Conservation (phyloP, 2,888 invertebrate genomes). For the Catocala fraxini region DNA sequence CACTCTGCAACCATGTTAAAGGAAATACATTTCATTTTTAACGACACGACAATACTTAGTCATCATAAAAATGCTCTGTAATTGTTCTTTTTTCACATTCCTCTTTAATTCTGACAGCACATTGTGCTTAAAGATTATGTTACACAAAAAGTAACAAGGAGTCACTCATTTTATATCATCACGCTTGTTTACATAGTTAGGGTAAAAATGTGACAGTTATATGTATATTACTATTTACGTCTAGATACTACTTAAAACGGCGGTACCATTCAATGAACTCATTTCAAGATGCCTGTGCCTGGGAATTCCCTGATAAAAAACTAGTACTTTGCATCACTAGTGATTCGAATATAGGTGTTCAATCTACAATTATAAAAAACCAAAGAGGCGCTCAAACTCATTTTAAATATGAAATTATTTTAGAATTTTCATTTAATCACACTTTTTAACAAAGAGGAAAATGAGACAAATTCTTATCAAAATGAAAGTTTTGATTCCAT, state of each 20-base stretch:
- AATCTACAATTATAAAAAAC: no score
- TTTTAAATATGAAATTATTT: not conserved
- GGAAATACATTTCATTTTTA: slow-evolving; percentile 77
- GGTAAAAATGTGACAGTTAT: no score
- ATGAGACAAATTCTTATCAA: slow-evolving; percentile 20
- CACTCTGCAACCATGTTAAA: slow-evolving; percentile 67
- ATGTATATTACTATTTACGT: no score
- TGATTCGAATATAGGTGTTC: no score
- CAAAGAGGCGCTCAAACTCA: not conserved
- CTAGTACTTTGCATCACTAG: no score
- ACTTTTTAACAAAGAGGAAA: slow-evolving; percentile 15
- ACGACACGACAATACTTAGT: slow-evolving; percentile 65
- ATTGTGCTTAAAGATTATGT: not conserved
- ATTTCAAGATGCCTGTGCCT: no score
- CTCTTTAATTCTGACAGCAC: not conserved
- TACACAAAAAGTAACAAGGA: no score
- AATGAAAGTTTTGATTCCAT: slow-evolving; percentile 22
- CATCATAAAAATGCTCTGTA: slow-evolving; percentile 28
- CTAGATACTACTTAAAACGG: no score
- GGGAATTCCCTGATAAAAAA: no score
- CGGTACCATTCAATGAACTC: no score
- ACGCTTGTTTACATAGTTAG: no score
- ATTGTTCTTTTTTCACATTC: slow-evolving; percentile 17
- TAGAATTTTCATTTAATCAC: slow-evolving; percentile 10
- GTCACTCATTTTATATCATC: no score